A percentile compares a stretch with the other conserved stretches of the same genome.
Conservation (phyloP, 2,797 vertebrate species). For the Scolopax bukidnonensis region DNA sequence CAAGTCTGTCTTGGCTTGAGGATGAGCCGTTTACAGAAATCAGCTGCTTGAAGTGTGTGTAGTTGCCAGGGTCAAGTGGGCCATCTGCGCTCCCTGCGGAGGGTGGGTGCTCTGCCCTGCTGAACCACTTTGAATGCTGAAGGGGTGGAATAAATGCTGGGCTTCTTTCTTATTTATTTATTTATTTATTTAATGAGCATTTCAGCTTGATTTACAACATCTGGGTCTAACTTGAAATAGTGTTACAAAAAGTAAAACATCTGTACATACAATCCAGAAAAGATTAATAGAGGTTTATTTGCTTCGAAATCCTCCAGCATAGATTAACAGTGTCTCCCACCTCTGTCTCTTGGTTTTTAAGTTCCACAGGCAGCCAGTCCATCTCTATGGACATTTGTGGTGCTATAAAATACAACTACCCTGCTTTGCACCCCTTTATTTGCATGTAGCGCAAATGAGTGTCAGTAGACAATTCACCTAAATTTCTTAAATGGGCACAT, state of each 20-base stretch:
- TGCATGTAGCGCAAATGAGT: background rate
- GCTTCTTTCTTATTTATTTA: background rate
- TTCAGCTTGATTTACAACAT: conserved; percentile 7
- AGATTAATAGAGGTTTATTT: conserved; percentile 5
- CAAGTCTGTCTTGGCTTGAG: background rate
- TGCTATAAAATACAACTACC: background rate
- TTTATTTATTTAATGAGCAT: background rate
- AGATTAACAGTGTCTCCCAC: background rate
- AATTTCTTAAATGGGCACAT: background rate
- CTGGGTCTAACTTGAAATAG: background rate
- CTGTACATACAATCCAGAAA: background rate
- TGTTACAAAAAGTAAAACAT: conserved; percentile 15
- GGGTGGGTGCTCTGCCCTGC: background rate
- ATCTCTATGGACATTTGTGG: background rate
- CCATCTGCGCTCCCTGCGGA: background rate
- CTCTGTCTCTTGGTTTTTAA: background rate
- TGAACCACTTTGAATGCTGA: background rate
- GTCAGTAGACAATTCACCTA: background rate
- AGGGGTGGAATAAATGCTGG: background rate
- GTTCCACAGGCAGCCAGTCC: background rate
- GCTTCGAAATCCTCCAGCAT: background rate
- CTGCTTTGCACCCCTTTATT: background rate
- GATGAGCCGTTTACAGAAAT: background rate
- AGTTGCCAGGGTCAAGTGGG: background rate
- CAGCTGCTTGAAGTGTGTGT: background rate